Evolutionary conservation across 1,140 invertebrate genomes (phyloP), one percentile per base, ranked within the genome.

Genomic region (Rhagoletis pomonella): DNA sequence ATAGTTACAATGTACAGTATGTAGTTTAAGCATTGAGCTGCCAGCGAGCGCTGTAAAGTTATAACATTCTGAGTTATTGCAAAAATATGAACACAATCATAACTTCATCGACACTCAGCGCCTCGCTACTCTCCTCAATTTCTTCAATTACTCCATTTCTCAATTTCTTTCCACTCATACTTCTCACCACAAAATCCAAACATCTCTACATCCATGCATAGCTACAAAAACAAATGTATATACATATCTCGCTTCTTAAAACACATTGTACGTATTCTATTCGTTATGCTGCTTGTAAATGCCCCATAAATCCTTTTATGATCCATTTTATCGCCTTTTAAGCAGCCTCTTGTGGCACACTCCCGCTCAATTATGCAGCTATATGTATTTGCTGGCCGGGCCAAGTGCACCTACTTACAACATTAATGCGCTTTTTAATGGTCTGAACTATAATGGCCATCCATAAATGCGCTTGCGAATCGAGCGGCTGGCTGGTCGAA

Each of bases 221-320:
- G 4, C 4, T 12, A 64, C 62, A 64, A 14, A 64, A 9, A 10
- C 9, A 17, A 12, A 17, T 64, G 17, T 12, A 29, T 67, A 29
- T 29, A 19, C 29, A 67, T 19, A 7, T 42, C 73, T 73, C 47
- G 10, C 17, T 14, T 62, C 12, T n/a, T 62, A 4, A 62, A 62
- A 62, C 29, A 81, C 73, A 81, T 81, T 81, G 73, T 81, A 29
- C 1, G 29, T 29, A 81, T 50, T 47, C 73, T 2, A 55, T 39
- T 12, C 19, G 55, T 87, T 87, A 88, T 88, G 89, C 85, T 89
- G 89, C 85, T 89, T 89, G 89, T 85, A 59, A 87, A 87, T 87
- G 88, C 65, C 29, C 29, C 89, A 91, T 91, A 90, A 91, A 91
- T 91, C 90, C 89, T 87, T 91, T 91, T 90, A 91, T 90, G 90